These are phyloP conservation scores for Neocrepidodera transversa DNA, from an alignment of 2,888 invertebrate genomes.

Conservation along the genomic window DNA sequence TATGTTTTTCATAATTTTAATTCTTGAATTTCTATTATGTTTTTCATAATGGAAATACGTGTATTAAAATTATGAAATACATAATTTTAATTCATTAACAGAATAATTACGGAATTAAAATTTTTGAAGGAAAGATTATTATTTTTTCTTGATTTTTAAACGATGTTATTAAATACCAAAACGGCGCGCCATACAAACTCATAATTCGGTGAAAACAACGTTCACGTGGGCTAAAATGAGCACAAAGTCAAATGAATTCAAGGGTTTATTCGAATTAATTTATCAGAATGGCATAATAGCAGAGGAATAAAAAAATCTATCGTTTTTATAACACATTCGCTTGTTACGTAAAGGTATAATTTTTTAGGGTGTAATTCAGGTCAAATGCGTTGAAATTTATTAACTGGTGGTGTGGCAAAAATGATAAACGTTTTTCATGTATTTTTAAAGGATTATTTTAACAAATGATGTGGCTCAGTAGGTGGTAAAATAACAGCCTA, in stretches of 20 bases:
- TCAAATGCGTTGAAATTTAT: slow-evolving; percentile 20
- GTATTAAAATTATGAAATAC: too few relatives aligned
- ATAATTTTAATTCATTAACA: too few relatives aligned
- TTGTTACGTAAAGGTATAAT: slow-evolving; percentile 14
- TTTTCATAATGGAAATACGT: too few relatives aligned
- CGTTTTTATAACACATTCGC: slow-evolving; percentile 16
- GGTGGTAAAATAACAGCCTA: slow-evolving; percentile 18
- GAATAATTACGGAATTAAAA: too few relatives aligned
- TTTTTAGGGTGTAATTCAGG: slow-evolving; percentile 15
- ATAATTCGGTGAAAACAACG: slow-evolving; percentile 5
- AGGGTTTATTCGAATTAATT: slow-evolving; percentile 9
- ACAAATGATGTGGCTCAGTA: slow-evolving; percentile 18
- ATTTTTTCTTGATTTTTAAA: too few relatives aligned
- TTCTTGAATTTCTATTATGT: too few relatives aligned
- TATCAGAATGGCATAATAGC: neutral
- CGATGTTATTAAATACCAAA: too few relatives aligned
- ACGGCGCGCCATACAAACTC: too few relatives aligned
- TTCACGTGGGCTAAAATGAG: neutral
- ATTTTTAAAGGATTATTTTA: slow-evolving; percentile 19
- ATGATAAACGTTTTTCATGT: slow-evolving; percentile 21
- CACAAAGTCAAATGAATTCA: slow-evolving; percentile 11
- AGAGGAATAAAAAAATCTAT: slow-evolving; percentile 9
- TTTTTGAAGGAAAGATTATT: too few relatives aligned
- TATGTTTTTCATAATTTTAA: too few relatives aligned
- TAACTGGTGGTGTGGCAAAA: slow-evolving; percentile 13